Evolutionary conservation across 1,140 invertebrate genomes (phyloP).

Genomic region (Papilio aristodemus): DNA sequence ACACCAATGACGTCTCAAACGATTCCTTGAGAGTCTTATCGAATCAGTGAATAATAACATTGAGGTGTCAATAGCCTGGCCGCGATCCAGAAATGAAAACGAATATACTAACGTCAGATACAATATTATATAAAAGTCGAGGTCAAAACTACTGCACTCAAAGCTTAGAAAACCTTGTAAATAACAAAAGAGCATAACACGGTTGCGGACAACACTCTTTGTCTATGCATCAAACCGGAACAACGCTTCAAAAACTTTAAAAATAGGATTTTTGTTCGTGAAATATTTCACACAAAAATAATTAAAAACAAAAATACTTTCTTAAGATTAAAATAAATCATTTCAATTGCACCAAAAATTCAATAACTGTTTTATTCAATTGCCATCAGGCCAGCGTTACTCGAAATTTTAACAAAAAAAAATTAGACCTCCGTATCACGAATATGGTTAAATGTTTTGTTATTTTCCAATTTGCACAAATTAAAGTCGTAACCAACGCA

Average conservation of each 20-base stretch:
- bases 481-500: not conserved
- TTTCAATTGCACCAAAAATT: no score
- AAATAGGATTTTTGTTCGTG: not conserved
- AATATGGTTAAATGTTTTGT: not conserved
- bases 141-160: slow-evolving; percentile 32
- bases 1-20: not conserved
- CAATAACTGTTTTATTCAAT: no score
- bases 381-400: no score
- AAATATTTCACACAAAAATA: not conserved
- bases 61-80: slow-evolving; percentile 21
- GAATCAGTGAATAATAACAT: slow-evolving; percentile 25
- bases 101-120: slow-evolving; percentile 27
- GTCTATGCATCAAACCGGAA: slow-evolving; percentile 11
- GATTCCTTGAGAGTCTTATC: slow-evolving; percentile 11
- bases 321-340: no score
- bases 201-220: slow-evolving; percentile 19
- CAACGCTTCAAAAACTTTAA: slow-evolving; percentile 10
- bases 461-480: no score
- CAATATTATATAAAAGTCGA: slow-evolving; percentile 24
- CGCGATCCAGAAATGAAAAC: slow-evolving; percentile 26
- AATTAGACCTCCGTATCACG: not conserved
- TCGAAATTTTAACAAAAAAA: no score
- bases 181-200: slow-evolving; percentile 27
- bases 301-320: no score
- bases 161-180: slow-evolving; percentile 29